Conservation (phyloP, 2,113 vertebrate genomes). For the Anhinga rufa region DNA sequence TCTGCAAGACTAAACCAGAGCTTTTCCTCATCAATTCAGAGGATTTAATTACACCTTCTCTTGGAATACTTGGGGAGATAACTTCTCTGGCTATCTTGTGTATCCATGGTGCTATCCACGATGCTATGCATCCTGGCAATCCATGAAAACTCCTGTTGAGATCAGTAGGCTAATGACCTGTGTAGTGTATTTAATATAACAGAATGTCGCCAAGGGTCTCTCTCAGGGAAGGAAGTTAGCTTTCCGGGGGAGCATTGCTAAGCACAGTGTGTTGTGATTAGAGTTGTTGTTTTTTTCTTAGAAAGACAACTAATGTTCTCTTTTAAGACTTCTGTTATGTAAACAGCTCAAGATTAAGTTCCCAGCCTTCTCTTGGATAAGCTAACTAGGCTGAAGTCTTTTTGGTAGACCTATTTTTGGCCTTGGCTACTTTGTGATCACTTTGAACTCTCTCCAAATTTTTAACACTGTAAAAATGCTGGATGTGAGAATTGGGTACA, state of each 20-base stretch:
- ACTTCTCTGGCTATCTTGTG: background rate
- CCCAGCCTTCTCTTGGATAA: background rate
- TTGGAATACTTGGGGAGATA: slow-evolving; percentile 63
- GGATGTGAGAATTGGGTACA: background rate
- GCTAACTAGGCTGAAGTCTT: background rate
- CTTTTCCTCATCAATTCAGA: slow-evolving; percentile 54
- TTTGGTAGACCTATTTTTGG: background rate
- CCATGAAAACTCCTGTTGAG: background rate
- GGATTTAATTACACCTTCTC: slow-evolving; percentile 60
- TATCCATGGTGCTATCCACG: background rate
- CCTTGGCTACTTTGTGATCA: background rate
- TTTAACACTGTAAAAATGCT: background rate
- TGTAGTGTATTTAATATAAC: background rate
- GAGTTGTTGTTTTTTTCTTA: background rate
- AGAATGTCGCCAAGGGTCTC: background rate
- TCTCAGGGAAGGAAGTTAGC: background rate
- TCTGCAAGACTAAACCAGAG: slow-evolving; percentile 64
- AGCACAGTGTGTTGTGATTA: background rate
- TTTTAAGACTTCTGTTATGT: background rate
- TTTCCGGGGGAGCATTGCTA: background rate
- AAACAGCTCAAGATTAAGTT: background rate
- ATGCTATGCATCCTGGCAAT: fast-evolving
- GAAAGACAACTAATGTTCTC: background rate
- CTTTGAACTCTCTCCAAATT: background rate
- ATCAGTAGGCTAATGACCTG: background rate